phyloP scores from a whole-genome alignment of 2,888 invertebrate genomes.

The Heliconius hortense region DNA sequence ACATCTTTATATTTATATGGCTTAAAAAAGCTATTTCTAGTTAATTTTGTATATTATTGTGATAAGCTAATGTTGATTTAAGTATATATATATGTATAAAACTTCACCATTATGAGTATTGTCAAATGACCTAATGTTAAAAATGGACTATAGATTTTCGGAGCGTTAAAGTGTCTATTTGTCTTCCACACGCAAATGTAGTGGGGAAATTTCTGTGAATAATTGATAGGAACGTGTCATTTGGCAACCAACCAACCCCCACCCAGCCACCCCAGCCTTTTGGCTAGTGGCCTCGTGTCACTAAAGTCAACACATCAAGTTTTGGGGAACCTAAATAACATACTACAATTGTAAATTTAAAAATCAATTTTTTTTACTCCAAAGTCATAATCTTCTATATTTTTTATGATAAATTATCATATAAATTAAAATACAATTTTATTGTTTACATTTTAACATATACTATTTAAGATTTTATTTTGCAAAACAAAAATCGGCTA shows the following conservation, averaged over 20 bases:
- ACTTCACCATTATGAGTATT: not conserved
- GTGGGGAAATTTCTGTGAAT: conserved; percentile 77
- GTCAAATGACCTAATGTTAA: not conserved
- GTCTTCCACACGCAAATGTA: conserved; percentile 81
- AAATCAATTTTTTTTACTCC: not conserved
- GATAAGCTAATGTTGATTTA: not conserved
- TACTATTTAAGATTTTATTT: not conserved
- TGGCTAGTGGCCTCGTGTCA: conserved; percentile 53
- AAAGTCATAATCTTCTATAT: not conserved
- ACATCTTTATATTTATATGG: not conserved
- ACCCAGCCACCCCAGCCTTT: conserved; percentile 51
- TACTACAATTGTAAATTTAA: not conserved
- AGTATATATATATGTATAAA: conserved; percentile 1
- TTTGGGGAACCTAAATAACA: conserved; percentile 25
- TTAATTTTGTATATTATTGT: not conserved
- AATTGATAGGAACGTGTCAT: conserved; percentile 78
- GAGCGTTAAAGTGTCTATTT: conserved; percentile 71
- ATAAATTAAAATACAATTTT: not conserved
- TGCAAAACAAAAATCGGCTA: not conserved
- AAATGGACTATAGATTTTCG: conserved; percentile 44
- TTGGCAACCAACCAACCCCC: conserved; percentile 72
- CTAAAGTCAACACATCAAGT: conserved; percentile 45
- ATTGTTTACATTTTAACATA: not conserved
- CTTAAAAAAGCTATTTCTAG: not conserved
- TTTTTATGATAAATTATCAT: not conserved